Conservation (phyloP, 2,888 invertebrate species). For the Dicyrtomina minuta region DNA sequence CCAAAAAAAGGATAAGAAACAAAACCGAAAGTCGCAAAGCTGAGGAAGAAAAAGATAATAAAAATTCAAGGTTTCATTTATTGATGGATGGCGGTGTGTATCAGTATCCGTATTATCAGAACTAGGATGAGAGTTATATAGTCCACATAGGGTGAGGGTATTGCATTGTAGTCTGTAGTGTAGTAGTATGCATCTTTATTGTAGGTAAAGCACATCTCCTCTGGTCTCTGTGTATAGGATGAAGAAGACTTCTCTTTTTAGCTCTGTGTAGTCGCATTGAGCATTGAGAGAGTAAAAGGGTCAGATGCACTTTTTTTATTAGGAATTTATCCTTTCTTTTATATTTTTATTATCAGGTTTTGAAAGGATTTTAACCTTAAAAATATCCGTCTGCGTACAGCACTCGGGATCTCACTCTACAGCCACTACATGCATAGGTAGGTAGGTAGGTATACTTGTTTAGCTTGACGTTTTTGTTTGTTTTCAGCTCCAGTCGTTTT, state of each 20-base stretch:
- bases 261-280: not conserved
- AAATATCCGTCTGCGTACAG: no score
- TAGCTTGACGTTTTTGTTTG: not conserved
- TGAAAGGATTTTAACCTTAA: no score
- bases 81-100: constrained; percentile 11
- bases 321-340: constrained; percentile 4
- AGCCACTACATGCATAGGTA: no score
- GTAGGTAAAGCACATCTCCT: not conserved
- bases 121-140: no score
- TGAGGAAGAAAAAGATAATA: constrained; percentile 17
- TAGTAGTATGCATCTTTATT: not conserved
- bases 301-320: not conserved
- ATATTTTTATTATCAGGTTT: no score
- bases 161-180: no score
- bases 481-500: not conserved
- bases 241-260: no score
- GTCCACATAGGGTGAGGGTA: no score
- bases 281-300: constrained; percentile 3
- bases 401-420: no score
- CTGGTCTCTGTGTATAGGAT: not conserved
- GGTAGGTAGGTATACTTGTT: no score
- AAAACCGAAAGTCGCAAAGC: constrained; percentile 1
- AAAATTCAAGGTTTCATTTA: constrained; percentile 23
- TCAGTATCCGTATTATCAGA: no score
- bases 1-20: constrained; percentile 6